These are phyloP conservation scores for Triplophysa tibetana DNA, from an alignment of 2,113 vertebrate species.

Conservation along the genomic window DNA sequence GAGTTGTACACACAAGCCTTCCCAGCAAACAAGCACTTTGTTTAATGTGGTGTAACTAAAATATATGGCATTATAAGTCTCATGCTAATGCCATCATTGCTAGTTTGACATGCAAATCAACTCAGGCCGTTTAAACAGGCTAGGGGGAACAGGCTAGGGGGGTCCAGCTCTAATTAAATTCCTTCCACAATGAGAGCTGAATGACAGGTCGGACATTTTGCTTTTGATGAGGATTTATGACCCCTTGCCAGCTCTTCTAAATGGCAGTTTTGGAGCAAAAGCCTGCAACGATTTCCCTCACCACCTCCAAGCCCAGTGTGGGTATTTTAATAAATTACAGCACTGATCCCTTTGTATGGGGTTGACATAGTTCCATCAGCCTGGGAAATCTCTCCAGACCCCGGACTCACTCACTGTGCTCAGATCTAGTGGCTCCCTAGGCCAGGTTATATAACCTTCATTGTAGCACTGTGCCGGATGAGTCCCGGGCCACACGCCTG, in stretches of 20 bases:
- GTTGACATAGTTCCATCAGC: slow-evolving; percentile 40
- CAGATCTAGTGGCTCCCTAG: slow-evolving; percentile 27
- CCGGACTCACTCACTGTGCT: slow-evolving; percentile 14
- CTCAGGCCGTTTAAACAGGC: slow-evolving; percentile 59
- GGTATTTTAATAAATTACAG: slow-evolving; percentile 72
- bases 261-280: slow-evolving; percentile 69
- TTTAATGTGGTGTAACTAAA: slow-evolving; percentile 31
- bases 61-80: slow-evolving; percentile 11
- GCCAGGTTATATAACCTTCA: slow-evolving; percentile 44
- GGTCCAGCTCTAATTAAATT: slow-evolving; percentile 75
- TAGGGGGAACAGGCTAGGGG: slow-evolving; percentile 66
- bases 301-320: slow-evolving; percentile 44
- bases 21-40: slow-evolving; percentile 13
- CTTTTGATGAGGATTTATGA: slow-evolving; percentile 79
- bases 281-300: slow-evolving; percentile 9
- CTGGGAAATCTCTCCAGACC: slow-evolving; percentile 34
- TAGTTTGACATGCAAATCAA: slow-evolving; percentile 33
- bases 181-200: slow-evolving; percentile 66
- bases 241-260: slow-evolving; percentile 75
- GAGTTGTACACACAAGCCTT: neutral
- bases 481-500: slow-evolving; percentile 36
- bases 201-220: slow-evolving; percentile 73
- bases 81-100: slow-evolving; percentile 31
- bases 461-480: slow-evolving; percentile 30
- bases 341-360: slow-evolving; percentile 30